Percentiles rank a stretch among this genome's conserved stretches.
phyloP scores from a whole-genome alignment of 2,888 invertebrate genomes.

The Lithosia quadra region DNA sequence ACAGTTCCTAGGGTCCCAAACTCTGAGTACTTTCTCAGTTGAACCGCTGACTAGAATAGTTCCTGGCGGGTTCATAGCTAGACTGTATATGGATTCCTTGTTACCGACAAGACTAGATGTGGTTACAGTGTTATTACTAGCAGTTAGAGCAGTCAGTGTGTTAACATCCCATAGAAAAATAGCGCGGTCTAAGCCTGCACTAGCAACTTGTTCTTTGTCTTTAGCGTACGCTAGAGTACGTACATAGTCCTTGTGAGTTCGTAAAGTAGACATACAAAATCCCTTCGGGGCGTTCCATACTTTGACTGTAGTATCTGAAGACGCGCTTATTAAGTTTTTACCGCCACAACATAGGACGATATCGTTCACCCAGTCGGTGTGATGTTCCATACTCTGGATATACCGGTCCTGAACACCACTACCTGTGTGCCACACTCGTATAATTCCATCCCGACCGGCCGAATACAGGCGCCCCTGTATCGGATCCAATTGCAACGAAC shows the following conservation, averaged over 20 bases:
- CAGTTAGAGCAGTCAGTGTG: conserved; percentile 98
- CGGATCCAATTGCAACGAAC: conserved; percentile 97
- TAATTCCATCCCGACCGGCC: conserved; percentile 98
- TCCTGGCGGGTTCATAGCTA: conserved; percentile 99
- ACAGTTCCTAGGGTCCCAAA: conserved; percentile 99
- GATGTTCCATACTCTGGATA: conserved; percentile 99
- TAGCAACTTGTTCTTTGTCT: conserved; percentile 98
- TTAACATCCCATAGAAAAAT: conserved; percentile 99
- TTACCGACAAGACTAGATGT: conserved; percentile 98
- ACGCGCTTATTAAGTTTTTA: conserved; percentile 98
- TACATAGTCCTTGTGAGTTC: conserved; percentile 99
- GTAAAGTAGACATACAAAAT: conserved; percentile 99
- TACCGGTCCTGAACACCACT: conserved; percentile 88
- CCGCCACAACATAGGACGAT: conserved; percentile 99
- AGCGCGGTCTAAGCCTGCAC: conserved; percentile 98
- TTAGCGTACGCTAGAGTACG: conserved; percentile 99
- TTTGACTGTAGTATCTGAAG: conserved; percentile 99
- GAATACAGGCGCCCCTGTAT: conserved; percentile 96
- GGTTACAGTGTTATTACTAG: conserved; percentile 99
- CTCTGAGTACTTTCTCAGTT: conserved; percentile 96
- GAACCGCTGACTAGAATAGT: conserved; percentile 98
- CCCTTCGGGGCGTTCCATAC: conserved; percentile 99
- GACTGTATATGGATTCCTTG: conserved; percentile 99
- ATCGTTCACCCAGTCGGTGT: conserved; percentile 99
- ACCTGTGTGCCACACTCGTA: conserved; percentile 95